Percentiles rank a stretch among this genome's conserved stretches.
Conservation (phyloP, 92 coral and sea anemone species). For the Parazoanthus darwini region DNA sequence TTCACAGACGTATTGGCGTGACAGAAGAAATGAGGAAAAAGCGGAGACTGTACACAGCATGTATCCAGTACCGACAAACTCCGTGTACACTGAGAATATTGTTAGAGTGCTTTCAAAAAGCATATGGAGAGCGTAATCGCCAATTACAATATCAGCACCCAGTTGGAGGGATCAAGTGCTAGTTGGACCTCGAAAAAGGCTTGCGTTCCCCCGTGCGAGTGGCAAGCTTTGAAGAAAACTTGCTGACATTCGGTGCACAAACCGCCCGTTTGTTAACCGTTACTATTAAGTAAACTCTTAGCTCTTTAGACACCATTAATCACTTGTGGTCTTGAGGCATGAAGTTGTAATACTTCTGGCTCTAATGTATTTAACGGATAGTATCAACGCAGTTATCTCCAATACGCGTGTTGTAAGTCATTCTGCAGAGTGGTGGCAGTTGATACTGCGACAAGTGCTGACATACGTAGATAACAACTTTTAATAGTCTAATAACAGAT, state of each 20-base stretch:
- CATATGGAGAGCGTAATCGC: background rate
- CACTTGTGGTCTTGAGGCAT: background rate
- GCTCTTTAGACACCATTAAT: background rate
- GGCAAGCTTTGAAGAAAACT: background rate
- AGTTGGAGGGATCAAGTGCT: background rate
- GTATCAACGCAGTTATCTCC: too few species aligned
- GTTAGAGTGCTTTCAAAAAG: constrained; percentile 1
- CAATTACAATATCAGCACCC: too few species aligned
- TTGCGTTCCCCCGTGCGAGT: background rate
- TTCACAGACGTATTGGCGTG: background rate
- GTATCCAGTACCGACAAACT: background rate
- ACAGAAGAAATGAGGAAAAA: background rate
- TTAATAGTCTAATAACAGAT: background rate
- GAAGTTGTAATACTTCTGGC: background rate
- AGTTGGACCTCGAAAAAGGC: background rate
- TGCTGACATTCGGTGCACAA: background rate
- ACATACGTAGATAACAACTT: background rate
- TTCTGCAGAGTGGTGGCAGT: background rate
- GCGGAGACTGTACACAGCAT: background rate
- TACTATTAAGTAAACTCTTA: too few species aligned
- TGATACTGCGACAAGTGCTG: background rate
- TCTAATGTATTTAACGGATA: too few species aligned
- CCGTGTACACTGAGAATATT: background rate
- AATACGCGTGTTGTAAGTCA: background rate
- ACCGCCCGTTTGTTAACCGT: background rate